Evolutionary conservation across 1,140 invertebrate species (phyloP).

Genomic region (Colletes gigas): DNA sequence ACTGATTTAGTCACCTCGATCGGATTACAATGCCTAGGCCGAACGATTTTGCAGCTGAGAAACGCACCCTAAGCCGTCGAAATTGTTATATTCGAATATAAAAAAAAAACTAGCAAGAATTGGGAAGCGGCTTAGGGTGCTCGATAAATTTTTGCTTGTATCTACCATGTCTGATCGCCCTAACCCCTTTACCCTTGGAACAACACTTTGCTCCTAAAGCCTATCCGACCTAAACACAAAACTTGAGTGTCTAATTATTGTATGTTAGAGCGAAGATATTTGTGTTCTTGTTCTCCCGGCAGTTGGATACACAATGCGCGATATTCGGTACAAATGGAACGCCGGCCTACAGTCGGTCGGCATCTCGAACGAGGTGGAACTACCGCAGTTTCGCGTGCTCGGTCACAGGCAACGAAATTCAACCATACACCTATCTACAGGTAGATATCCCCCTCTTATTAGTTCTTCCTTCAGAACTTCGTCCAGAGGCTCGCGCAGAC

Average conservation of each 20-base stretch:
- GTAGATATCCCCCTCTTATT: constrained; percentile 84
- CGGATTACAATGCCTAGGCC: constrained; percentile 27
- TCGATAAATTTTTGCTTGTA: constrained; percentile 35
- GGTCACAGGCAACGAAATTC: constrained; percentile 94
- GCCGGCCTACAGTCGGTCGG: constrained; percentile 93
- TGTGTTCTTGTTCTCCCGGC: constrained; percentile 85
- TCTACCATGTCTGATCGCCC: not conserved
- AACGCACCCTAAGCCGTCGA: constrained; percentile 49
- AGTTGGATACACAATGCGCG: constrained; percentile 98
- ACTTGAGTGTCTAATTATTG: constrained; percentile 70
- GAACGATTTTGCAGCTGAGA: constrained; percentile 30
- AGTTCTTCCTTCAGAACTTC: constrained; percentile 63
- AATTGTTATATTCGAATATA: not conserved
- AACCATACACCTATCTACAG: constrained; percentile 96
- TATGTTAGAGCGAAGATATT: constrained; percentile 82
- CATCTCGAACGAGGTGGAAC: constrained; percentile 94
- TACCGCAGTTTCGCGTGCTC: constrained; percentile 96
- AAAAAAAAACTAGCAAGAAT: not conserved
- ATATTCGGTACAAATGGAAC: constrained; percentile 98
- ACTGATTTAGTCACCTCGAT: not conserved
- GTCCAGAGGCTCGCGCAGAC: constrained; percentile 50
- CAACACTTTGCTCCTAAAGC: constrained; percentile 11
- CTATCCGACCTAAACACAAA: constrained; percentile 39
- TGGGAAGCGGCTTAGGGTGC: constrained; percentile 53
- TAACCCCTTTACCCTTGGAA: not conserved